These are phyloP conservation scores for Folsomia candida DNA, from an alignment of 2,888 invertebrate genomes.

Conservation along the genomic window DNA sequence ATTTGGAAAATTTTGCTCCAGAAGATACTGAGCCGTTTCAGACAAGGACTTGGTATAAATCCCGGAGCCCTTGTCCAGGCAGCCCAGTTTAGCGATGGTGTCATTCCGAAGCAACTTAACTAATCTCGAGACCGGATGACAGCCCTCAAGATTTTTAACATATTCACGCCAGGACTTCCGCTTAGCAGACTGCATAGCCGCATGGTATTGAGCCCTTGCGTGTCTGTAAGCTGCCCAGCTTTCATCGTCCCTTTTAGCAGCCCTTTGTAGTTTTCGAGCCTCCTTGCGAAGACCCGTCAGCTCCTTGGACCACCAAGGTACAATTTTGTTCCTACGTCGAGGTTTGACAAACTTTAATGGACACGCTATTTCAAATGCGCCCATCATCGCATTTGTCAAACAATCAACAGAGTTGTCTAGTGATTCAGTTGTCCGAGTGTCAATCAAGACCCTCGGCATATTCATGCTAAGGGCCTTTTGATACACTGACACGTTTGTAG, in stretches of 20 bases:
- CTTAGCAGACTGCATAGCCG: not conserved
- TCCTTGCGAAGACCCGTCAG: not conserved
- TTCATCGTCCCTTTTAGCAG: not conserved
- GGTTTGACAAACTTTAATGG: conserved; percentile 8
- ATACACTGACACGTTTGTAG: conserved; percentile 24
- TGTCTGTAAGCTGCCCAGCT: not conserved
- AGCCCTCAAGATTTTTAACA: not conserved
- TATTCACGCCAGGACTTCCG: conserved; percentile 6
- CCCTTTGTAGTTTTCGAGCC: not conserved
- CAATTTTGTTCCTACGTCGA: not conserved
- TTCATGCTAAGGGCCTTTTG: not conserved
- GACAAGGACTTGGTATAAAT: conserved; percentile 2
- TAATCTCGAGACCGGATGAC: conserved; percentile 2
- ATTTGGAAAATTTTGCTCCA: conserved; percentile 20
- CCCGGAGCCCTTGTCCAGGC: conserved; percentile 6
- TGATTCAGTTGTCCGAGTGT: not conserved
- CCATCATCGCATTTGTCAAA: not conserved
- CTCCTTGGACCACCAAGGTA: conserved; percentile 26
- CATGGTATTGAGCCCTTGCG: not conserved
- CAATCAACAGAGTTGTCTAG: not conserved
- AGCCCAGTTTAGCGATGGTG: conserved; percentile 1
- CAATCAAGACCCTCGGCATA: not conserved
- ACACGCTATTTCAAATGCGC: conserved; percentile 5
- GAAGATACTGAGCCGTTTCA: not conserved
- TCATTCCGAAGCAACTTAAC: conserved; percentile 9